Conservation (phyloP, 1,140 invertebrate genomes). For the Teleogryllus occipitalis region DNA sequence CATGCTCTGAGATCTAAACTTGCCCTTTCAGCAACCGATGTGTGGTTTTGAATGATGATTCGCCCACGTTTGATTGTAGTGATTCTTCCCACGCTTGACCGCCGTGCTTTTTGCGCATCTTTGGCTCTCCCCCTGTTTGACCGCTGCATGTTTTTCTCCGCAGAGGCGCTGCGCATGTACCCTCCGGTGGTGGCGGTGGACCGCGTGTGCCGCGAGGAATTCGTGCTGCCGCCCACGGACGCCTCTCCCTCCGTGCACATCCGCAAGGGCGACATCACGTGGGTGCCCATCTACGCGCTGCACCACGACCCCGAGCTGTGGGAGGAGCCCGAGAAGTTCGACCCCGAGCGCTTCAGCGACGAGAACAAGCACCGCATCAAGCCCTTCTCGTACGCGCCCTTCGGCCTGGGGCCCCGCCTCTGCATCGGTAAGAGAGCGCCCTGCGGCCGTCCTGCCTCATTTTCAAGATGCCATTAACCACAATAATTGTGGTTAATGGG, state of each 20-base stretch:
- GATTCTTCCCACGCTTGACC: no score
- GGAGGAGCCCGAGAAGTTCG: conserved; percentile 41
- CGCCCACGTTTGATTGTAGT: no score
- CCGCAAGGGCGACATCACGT: conserved; percentile 31
- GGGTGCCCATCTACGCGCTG: conserved; percentile 40
- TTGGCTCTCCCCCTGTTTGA: no score
- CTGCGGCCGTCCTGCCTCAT: no score
- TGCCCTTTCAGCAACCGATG: no score
- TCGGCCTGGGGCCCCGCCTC: conserved; percentile 43
- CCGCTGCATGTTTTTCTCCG: neutral
- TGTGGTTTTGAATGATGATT: no score
- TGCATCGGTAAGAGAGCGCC: conserved; percentile 42
- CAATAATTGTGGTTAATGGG: no score
- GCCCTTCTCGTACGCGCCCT: conserved; percentile 38
- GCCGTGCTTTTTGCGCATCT: no score
- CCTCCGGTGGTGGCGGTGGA: conserved; percentile 44
- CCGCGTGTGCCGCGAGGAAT: conserved; percentile 38
- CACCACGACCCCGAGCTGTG: conserved; percentile 44
- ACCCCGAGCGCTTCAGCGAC: conserved; percentile 44
- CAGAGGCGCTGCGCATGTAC: conserved; percentile 46
- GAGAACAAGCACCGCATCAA: conserved; percentile 31
- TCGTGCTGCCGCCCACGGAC: conserved; percentile 22
- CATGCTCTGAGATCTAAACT: no score
- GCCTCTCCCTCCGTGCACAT: conserved; percentile 23
- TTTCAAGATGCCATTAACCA: no score